These are phyloP conservation scores for Cerceris rybyensis DNA, from an alignment of 2,888 invertebrate genomes.

Conservation along the genomic window DNA sequence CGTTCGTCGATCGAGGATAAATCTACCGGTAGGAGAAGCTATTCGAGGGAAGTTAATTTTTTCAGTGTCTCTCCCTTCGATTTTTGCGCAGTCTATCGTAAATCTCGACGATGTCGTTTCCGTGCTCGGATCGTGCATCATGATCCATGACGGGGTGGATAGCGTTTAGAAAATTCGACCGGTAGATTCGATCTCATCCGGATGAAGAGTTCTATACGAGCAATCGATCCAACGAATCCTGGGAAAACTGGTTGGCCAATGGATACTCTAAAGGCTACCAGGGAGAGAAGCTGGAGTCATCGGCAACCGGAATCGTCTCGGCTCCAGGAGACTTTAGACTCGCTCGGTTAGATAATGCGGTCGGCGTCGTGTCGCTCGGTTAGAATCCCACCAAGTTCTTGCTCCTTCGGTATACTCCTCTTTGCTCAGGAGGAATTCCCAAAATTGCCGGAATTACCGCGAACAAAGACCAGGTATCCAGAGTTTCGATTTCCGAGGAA, in stretches of 20 bases:
- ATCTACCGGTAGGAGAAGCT: too few species aligned
- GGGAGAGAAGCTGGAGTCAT: slow-evolving; percentile 50
- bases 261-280: slow-evolving; percentile 53
- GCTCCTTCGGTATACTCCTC: slow-evolving; percentile 46
- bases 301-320: slow-evolving; percentile 57
- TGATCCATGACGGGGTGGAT: slow-evolving; percentile 43
- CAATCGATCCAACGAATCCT: slow-evolving; percentile 54
- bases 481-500: slow-evolving; percentile 54
- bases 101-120: slow-evolving; percentile 8
- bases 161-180: slow-evolving; percentile 17
- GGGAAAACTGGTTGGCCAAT: slow-evolving; percentile 40
- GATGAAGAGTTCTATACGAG: slow-evolving; percentile 38
- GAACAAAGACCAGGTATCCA: slow-evolving; percentile 59
- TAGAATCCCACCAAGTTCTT: slow-evolving; percentile 60
- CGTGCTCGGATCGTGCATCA: neutral
- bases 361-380: slow-evolving; percentile 62
- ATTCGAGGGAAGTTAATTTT: too few species aligned
- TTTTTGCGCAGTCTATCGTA: neutral
- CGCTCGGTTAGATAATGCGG: slow-evolving; percentile 73
- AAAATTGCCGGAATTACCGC: slow-evolving; percentile 68
- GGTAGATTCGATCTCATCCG: slow-evolving; percentile 55
- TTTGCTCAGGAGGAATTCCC: slow-evolving; percentile 58
- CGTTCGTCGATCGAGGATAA: too few species aligned
- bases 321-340: slow-evolving; percentile 57
- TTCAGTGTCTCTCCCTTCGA: neutral